Evolutionary conservation across 1,140 invertebrate genomes (phyloP).

Genomic region (Pachypeltis micranthus): DNA sequence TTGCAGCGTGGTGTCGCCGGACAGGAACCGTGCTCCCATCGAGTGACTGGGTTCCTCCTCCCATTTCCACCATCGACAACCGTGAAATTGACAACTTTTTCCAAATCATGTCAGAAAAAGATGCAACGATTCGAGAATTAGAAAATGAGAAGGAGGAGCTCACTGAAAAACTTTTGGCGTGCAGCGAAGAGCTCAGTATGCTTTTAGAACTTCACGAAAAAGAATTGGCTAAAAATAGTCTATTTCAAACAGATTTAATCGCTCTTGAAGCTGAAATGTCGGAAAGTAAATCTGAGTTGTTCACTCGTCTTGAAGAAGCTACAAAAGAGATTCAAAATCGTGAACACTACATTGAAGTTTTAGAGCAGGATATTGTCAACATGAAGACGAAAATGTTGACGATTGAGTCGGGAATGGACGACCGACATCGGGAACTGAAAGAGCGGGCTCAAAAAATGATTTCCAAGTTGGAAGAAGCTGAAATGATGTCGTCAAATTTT

Average conservation of each 20-base stretch:
- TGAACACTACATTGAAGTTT: conserved; percentile 55
- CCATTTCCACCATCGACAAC: background rate
- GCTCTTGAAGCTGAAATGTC: conserved; percentile 22
- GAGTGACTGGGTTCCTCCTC: background rate
- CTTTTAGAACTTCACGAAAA: conserved; percentile 21
- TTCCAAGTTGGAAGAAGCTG: conserved; percentile 19
- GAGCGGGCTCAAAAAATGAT: conserved; percentile 39
- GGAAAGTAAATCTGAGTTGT: conserved; percentile 15
- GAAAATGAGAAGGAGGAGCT: conserved; percentile 21
- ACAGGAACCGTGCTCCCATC: background rate
- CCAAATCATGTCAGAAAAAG: background rate
- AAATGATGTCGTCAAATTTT: conserved; percentile 15
- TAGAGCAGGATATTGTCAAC: conserved; percentile 51
- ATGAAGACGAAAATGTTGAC: conserved; percentile 45
- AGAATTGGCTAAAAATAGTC: conserved; percentile 19
- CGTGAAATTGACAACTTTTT: conserved; percentile 16
- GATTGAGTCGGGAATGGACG: conserved; percentile 44
- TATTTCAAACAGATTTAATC: conserved; percentile 18
- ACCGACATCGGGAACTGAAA: conserved; percentile 41
- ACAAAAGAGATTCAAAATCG: conserved; percentile 54
- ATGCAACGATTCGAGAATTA: conserved; percentile 12
- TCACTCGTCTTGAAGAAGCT: conserved; percentile 18
- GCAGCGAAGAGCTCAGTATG: conserved; percentile 16
- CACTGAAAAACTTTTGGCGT: background rate
- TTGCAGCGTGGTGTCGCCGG: background rate